phyloP scores from a whole-genome alignment of 2,113 vertebrate genomes.

The Gymnorhina tibicen region DNA sequence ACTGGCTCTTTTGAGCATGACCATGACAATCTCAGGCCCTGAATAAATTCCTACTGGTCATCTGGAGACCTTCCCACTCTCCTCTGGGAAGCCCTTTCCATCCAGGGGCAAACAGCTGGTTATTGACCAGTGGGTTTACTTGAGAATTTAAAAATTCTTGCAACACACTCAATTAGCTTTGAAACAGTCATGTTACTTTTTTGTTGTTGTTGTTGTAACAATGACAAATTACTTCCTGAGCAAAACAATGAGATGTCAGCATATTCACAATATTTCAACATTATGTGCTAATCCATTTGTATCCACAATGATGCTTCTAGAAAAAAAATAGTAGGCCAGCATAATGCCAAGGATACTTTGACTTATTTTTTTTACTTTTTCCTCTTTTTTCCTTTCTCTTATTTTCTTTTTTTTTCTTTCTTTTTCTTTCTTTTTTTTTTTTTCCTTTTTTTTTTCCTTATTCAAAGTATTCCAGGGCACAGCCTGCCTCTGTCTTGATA shows the following conservation, averaged over 20 bases:
- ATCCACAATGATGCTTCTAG: neutral
- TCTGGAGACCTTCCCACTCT: neutral
- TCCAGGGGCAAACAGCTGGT: neutral
- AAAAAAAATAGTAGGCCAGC: neutral
- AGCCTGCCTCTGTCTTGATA: neutral
- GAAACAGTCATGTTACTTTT: neutral
- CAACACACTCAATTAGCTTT: conserved; percentile 17
- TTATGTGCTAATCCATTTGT: conserved; percentile 34
- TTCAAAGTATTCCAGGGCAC: neutral
- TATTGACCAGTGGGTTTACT: neutral
- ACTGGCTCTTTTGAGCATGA: neutral
- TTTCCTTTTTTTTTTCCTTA: neutral
- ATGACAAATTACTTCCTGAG: conserved; percentile 52
- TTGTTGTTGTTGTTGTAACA: conserved; percentile 2
- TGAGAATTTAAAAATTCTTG: neutral
- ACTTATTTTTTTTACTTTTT: neutral
- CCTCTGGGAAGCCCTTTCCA: neutral
- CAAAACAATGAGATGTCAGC: conserved; percentile 60
- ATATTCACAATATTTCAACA: conserved; percentile 46
- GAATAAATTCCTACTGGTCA: neutral
- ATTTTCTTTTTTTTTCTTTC: neutral
- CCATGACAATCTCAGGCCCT: neutral
- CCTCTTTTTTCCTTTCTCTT: neutral
- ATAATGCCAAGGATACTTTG: neutral
- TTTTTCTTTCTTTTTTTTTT: neutral